phyloP scores from a whole-genome alignment of 92 coral and sea anemone genomes.

The Porites lobata region DNA sequence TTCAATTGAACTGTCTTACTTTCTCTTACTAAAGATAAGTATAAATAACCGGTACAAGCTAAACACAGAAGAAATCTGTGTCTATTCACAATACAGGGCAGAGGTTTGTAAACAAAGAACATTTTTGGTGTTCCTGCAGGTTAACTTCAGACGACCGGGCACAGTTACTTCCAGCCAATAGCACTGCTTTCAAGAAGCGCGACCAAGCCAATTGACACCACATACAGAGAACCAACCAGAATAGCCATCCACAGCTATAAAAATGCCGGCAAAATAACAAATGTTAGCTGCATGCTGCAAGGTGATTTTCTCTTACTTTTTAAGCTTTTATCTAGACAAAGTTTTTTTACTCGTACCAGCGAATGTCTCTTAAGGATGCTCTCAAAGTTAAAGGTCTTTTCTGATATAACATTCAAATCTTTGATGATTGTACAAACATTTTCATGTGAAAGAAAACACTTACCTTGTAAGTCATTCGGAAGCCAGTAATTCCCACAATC shows the following conservation, averaged over 20 bases:
- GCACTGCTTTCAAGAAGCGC: conserved; percentile 94
- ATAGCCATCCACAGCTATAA: conserved; percentile 87
- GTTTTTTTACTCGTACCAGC: too few species aligned
- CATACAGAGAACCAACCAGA: conserved; percentile 80
- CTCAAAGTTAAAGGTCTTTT: too few species aligned
- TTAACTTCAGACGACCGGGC: not conserved
- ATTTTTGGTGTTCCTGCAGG: not conserved
- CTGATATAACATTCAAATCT: too few species aligned
- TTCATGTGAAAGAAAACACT: not conserved
- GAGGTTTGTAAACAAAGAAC: not conserved
- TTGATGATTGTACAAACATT: too few species aligned
- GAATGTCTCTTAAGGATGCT: too few species aligned
- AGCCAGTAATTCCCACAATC: conserved; percentile 88
- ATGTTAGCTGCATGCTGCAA: not conserved
- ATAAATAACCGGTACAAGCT: not conserved
- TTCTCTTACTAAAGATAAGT: not conserved
- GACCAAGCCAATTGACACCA: conserved; percentile 87
- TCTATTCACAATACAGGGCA: not conserved
- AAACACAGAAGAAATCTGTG: not conserved
- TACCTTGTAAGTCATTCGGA: conserved; percentile 96
- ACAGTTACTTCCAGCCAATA: conserved; percentile 86
- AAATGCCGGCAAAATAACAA: not conserved
- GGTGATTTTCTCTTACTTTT: not conserved
- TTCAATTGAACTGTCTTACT: too few species aligned
- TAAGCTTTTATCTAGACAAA: too few species aligned